These are phyloP conservation scores for Montipora capitata DNA, from an alignment of 92 coral and sea anemone genomes.

Conservation along the genomic window DNA sequence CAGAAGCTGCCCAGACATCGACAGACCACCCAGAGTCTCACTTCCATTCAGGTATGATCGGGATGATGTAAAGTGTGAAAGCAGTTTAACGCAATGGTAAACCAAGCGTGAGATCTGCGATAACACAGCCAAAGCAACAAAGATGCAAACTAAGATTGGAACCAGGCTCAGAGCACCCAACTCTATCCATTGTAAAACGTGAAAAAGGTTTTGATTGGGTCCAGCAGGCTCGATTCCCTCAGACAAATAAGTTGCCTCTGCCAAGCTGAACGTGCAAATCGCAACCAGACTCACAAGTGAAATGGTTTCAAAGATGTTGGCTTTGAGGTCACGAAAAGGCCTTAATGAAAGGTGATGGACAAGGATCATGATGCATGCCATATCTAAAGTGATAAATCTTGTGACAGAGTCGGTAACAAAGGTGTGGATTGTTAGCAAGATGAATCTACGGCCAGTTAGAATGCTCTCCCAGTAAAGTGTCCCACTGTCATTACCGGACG, in stretches of 20 bases:
- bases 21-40: neutral
- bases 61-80: neutral
- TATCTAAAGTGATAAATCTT: constrained; percentile 23
- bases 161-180: constrained; percentile 34
- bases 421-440: constrained; percentile 40
- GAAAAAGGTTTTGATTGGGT: constrained; percentile 3
- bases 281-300: constrained; percentile 44
- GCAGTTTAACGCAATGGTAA: constrained; percentile 1
- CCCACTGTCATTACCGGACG: constrained; percentile 18
- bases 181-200: constrained; percentile 51
- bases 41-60: neutral
- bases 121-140: constrained; percentile 21
- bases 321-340: constrained; percentile 60
- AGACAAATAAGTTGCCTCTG: constrained; percentile 43
- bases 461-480: constrained; percentile 74
- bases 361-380: constrained; percentile 50
- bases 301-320: constrained; percentile 49
- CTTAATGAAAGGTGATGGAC: constrained; percentile 39
- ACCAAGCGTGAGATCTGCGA: constrained; percentile 54
- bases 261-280: constrained; percentile 53
- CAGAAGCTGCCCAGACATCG: too few relatives aligned
- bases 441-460: constrained; percentile 57
- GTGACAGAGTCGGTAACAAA: constrained; percentile 31
- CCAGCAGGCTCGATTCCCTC: constrained; percentile 47
- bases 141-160: constrained; percentile 18